Evolutionary conservation across 2,113 vertebrate species (phyloP), one percentile per base, ranked within the genome.

Genomic region (Penelope pileata): DNA sequence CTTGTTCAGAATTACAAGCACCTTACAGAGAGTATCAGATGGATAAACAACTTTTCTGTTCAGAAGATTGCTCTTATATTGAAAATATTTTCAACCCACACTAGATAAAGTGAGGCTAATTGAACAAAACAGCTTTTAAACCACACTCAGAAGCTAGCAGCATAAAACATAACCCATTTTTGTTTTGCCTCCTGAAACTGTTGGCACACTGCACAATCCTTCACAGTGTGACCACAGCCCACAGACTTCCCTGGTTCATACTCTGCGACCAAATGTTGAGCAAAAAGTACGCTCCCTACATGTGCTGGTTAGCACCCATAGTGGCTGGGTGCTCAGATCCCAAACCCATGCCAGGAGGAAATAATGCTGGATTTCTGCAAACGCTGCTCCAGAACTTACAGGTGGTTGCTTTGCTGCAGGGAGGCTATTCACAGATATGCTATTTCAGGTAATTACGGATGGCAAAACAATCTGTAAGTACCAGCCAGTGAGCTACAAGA

Each of bases 251-350:
- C 29, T 34, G 8, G 14, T 62, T 66, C 45, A 58, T 10, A 47
- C 4, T 48, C 64, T 72, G 51, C 16, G 56, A 51, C 23, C 26
- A 85, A 47, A 34, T 36, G 60, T 73, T 11, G 34, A 87, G 17
- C 7, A 48, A 51, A 54, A 67, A 9, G 8, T 7, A 4, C 43
- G 4, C 66, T 12, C 29, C 62, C 50, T 83, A 18, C 1, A 0
- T 19, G 19, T 68, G 12, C 67, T 54, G 60, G 9, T 53, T 32
- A 79, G 18, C 72, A 62, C 51, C 32, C 12, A 10, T 3, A 22
- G 38, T 24, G 27, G 18, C 42, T 78, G 69, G 73, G n/a, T 0
- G 4, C 24, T 58, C 60, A 50, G 56, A 5, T 7, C 4, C 7
- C 18, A 29, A n/a, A 30, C 2, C 12, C 14, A 22, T 36, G n/a